Percentiles rank a stretch among this genome's conserved stretches.
Evolutionary conservation across 2,888 invertebrate genomes (phyloP).

Genomic region (Charanyca ferruginea): DNA sequence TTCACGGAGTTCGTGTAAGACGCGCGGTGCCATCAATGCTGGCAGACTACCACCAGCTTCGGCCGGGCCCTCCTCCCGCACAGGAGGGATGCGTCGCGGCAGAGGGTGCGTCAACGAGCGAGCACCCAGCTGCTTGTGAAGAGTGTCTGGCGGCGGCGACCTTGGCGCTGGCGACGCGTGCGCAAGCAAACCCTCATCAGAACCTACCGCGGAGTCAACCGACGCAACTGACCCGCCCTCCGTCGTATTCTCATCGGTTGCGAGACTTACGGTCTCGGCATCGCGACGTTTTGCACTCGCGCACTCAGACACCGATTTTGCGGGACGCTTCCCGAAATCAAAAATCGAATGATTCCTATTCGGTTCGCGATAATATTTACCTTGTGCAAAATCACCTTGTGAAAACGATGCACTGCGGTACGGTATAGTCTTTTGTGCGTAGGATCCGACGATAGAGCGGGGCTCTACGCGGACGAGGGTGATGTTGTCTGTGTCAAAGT

Average conservation of each 20-base stretch:
- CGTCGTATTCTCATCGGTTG: conserved; percentile 81
- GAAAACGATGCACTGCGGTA: conserved; percentile 97
- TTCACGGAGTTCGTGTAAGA: conserved; percentile 86
- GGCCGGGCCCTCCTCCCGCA: conserved; percentile 80
- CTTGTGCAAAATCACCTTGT: conserved; percentile 95
- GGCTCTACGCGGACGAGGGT: conserved; percentile 91
- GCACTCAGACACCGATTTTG: conserved; percentile 70
- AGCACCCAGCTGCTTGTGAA: conserved; percentile 87
- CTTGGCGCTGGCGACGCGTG: conserved; percentile 85
- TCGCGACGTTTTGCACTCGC: conserved; percentile 77
- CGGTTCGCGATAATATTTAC: conserved; percentile 85
- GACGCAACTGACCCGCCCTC: conserved; percentile 90
- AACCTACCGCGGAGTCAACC: conserved; percentile 91
- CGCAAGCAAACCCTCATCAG: conserved; percentile 89
- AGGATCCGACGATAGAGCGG: conserved; percentile 91
- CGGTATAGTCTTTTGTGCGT: conserved; percentile 93
- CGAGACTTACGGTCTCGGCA: conserved; percentile 77
- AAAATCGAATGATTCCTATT: conserved; percentile 83
- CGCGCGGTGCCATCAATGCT: conserved; percentile 83
- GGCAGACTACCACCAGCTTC: conserved; percentile 84
- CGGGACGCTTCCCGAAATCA: conserved; percentile 83
- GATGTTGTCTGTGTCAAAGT: conserved; percentile 87
- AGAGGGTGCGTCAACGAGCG: conserved; percentile 89
- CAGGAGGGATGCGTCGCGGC: conserved; percentile 85
- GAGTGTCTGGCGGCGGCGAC: conserved; percentile 86